Conservation (phyloP, 2,797 vertebrate species). For the Potorous gilbertii region DNA sequence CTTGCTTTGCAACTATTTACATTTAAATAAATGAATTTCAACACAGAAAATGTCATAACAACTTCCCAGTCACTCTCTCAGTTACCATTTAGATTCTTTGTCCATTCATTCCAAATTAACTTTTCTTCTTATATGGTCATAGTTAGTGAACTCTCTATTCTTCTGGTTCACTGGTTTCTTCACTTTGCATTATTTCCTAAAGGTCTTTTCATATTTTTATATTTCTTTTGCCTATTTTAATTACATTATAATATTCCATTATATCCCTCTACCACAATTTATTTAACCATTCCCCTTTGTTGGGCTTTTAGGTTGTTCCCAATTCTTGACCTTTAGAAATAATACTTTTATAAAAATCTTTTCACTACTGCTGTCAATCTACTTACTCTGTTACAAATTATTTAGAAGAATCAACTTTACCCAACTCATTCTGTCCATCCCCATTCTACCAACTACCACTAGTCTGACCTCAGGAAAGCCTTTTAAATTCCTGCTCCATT, state of each 20-base stretch:
- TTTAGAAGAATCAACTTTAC: not conserved
- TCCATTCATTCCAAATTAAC: not conserved
- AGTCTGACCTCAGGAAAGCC: not conserved
- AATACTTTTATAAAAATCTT: not conserved
- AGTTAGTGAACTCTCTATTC: not conserved
- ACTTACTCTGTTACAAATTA: not conserved
- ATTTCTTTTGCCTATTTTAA: not conserved
- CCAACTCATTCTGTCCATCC: not conserved
- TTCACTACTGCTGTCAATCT: not conserved
- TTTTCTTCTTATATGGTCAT: slow-evolving; percentile 5
- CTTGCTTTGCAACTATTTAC: not conserved
- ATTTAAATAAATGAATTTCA: not conserved
- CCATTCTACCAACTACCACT: not conserved
- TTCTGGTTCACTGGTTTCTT: not conserved
- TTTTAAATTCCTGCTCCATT: not conserved
- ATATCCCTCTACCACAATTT: not conserved
- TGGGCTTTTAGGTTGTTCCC: not conserved
- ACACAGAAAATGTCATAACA: not conserved
- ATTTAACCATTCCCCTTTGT: not conserved
- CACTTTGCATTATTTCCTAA: not conserved
- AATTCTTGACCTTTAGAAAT: not conserved
- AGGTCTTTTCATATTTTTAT: not conserved
- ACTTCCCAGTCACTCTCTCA: not conserved
- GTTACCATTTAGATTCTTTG: not conserved
- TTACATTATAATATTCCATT: not conserved